Conservation (phyloP, 1,140 invertebrate genomes). For the Agrypnia vestita region DNA sequence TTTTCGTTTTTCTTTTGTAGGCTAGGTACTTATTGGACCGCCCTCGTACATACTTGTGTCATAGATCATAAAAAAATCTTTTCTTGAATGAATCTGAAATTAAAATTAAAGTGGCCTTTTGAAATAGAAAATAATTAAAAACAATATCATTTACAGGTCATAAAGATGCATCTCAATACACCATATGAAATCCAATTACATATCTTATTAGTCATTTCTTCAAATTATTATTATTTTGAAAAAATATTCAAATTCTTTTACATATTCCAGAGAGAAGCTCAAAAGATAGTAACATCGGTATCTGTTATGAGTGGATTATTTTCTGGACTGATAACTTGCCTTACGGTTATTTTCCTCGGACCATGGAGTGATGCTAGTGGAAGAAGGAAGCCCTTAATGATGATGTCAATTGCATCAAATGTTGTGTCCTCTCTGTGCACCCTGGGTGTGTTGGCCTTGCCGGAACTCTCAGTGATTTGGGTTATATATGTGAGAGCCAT, state of each 20-base stretch:
- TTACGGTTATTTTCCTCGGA: conserved; percentile 67
- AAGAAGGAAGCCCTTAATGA: conserved; percentile 68
- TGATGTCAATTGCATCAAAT: conserved; percentile 67
- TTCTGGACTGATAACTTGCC: conserved; percentile 65
- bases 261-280: conserved; percentile 65
- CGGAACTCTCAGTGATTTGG: conserved; percentile 65
- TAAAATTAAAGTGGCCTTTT: too few species aligned
- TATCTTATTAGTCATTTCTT: too few species aligned
- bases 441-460: conserved; percentile 66
- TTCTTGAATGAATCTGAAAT: too few species aligned
- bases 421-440: conserved; percentile 66
- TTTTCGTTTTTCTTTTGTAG: too few species aligned
- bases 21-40: too few species aligned
- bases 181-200: not conserved
- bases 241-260: too few species aligned
- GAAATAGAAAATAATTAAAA: too few species aligned
- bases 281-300: conserved; percentile 66
- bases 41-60: too few species aligned
- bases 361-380: conserved; percentile 72
- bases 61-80: too few species aligned
- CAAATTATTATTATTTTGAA: too few species aligned
- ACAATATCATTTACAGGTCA: too few species aligned
- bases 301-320: conserved; percentile 68
- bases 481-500: conserved; percentile 67
- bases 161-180: not conserved